Base-by-base conservation (phyloP, 2,113 vertebrate species). In the Donacobius atricapilla region DNA sequence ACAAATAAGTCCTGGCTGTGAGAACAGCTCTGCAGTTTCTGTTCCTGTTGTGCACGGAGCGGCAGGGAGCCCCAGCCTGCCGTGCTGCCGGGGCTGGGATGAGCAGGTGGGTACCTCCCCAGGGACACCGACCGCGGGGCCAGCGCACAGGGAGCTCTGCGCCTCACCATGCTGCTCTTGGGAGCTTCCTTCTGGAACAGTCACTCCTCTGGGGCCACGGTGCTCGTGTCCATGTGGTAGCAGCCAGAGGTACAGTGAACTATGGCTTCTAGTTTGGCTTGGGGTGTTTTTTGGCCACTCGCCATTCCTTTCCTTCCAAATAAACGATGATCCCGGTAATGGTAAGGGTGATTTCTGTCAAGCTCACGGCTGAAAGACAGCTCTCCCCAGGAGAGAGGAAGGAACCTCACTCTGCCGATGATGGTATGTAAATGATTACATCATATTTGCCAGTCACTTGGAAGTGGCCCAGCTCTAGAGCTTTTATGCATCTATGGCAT, bases 351-450 rank as follows among this genome's bases (percentile, higher is more conserved):
- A 91, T 90, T 93, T 96, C 85, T 90, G 92, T 94, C 85, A 88
- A 73, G 75, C 82, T 90, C 31, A 10, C 3, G 2, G 68, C 64
- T 93, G 95, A 92, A 88, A 93, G 94, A 86, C 76, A 96, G 92
- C 64, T 95, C 85, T 90, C 60, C 95, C 90, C 86, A 77, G 61
- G 80, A 96, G 85, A 83, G 92, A 48, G 92, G 83, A 93, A 93
- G 94, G 93, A 94, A 91, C 92, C 92, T 93, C 53, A 60, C 88
- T 92, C 86, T 82, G 75, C 48, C 3, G n/a, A 53, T 92, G 93
- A 72, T 95, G 90, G 81, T 92, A 89, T 93, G 94, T 92, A 97
- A 96, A 96, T 90, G 83, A 61, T 97, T 85, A 87, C 88, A 83
- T 91, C 83, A 58, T 95, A 79, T 88, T 92, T 95, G 71, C 94